A percentile compares a stretch with the other conserved stretches of the same genome.
phyloP scores from a whole-genome alignment of 2,888 invertebrate genomes.

The Rhagophthalmus giganteus region DNA sequence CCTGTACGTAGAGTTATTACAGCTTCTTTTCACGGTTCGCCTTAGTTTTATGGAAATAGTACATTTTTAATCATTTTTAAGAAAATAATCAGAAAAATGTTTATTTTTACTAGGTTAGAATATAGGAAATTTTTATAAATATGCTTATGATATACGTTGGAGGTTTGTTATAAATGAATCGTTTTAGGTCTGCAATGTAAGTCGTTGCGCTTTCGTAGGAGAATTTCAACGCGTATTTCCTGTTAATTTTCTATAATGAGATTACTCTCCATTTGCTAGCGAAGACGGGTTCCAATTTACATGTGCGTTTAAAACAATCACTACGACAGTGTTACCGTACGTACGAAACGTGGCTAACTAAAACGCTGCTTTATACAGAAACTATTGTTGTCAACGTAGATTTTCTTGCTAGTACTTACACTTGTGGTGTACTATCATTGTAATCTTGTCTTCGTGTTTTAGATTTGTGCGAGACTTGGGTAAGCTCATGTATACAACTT shows the following conservation, averaged over 20 bases:
- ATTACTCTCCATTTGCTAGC: constrained; percentile 6
- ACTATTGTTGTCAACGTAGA: constrained; percentile 21
- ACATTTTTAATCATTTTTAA: too few relatives aligned
- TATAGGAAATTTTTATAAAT: constrained; percentile 4
- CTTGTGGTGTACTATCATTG: constrained; percentile 36
- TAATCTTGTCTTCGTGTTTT: constrained; percentile 47
- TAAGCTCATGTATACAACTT: too few relatives aligned
- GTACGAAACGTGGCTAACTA: constrained; percentile 12
- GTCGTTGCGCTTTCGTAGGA: constrained; percentile 5
- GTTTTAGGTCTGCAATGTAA: too few relatives aligned
- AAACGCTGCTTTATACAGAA: constrained; percentile 12
- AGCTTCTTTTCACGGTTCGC: too few relatives aligned
- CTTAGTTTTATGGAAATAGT: too few relatives aligned
- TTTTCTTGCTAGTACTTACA: constrained; percentile 23
- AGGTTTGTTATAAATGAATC: too few relatives aligned
- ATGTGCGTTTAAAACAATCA: constrained; percentile 12
- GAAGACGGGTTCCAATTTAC: constrained; percentile 10
- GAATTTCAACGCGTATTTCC: constrained; percentile 8
- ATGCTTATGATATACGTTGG: too few relatives aligned
- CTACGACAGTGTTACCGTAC: constrained; percentile 4
- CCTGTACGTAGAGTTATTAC: too few relatives aligned
- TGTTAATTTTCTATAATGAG: constrained; percentile 21
- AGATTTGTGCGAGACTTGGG: constrained; percentile 46
- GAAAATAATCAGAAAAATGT: too few relatives aligned
- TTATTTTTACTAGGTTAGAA: too few relatives aligned